phyloP scores from a whole-genome alignment of 2,888 invertebrate species.

The Alviniconcha strummeri region DNA sequence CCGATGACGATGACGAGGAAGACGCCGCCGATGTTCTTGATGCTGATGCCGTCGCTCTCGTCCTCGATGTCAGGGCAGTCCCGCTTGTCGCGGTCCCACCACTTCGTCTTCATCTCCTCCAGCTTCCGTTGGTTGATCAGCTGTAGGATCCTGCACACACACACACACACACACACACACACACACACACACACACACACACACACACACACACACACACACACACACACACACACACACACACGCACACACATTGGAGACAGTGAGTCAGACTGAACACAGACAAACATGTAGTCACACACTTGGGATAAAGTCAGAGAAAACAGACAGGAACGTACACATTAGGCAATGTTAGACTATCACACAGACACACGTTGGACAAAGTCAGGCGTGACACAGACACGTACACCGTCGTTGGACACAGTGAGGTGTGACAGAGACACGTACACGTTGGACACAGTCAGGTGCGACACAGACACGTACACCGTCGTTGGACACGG shows the following conservation, averaged over 20 bases:
- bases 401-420: no score
- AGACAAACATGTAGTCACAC: no score
- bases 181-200: not conserved
- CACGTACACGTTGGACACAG: slow-evolving; percentile 91
- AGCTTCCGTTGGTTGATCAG: slow-evolving; percentile 93
- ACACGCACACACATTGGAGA: no score
- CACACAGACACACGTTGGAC: no score
- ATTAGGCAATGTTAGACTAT: no score
- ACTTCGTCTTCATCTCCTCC: slow-evolving; percentile 94
- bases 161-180: not conserved
- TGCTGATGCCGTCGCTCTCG: slow-evolving; percentile 97
- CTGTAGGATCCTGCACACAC: slow-evolving; percentile 85
- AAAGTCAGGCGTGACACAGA: no score
- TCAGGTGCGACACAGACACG: no score
- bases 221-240: no score
- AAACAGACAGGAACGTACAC: no score
- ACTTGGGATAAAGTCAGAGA: no score
- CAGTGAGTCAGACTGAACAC: no score
- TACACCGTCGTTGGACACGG: no score
- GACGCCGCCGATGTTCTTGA: slow-evolving; percentile 96
- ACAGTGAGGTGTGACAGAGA: not conserved
- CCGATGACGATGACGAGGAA: slow-evolving; percentile 98
- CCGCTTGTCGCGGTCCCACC: slow-evolving; percentile 91
- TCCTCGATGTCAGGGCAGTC: slow-evolving; percentile 89
- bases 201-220: not conserved